phyloP scores from a whole-genome alignment of 2,797 vertebrate genomes.

The Paramormyrops hopkinsi region DNA sequence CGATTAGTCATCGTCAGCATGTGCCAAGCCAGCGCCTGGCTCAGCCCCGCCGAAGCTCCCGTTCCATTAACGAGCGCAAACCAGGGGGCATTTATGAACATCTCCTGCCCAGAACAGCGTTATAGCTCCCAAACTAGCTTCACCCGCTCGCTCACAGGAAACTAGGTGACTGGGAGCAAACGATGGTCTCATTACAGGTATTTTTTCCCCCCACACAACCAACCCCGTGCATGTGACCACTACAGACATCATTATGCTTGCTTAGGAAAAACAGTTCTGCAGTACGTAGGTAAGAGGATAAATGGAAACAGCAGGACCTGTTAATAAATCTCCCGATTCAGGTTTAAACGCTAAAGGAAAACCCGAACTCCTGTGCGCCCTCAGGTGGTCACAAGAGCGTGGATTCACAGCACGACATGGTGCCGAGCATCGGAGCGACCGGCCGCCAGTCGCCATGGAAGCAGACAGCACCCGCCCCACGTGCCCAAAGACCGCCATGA shows the following conservation, averaged over 20 bases:
- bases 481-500: background rate
- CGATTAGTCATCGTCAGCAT: conserved; percentile 19
- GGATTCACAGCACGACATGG: background rate
- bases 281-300: background rate
- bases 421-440: background rate
- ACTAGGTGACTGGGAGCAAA: conserved; percentile 26
- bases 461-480: background rate
- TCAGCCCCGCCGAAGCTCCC: background rate
- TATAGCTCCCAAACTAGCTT: background rate
- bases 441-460: background rate
- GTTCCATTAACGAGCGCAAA: background rate
- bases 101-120: background rate
- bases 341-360: background rate
- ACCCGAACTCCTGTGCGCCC: background rate
- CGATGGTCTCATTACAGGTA: conserved; percentile 47
- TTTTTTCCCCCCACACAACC: background rate
- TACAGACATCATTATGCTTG: background rate
- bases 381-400: background rate
- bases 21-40: background rate
- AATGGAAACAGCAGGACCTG: background rate
- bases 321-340: background rate
- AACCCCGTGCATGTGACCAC: background rate
- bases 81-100: background rate
- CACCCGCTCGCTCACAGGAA: background rate
- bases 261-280: background rate